These are phyloP conservation scores for Tryphoninae sp. DNA, from an alignment of 2,888 invertebrate species.

Conservation along the genomic window DNA sequence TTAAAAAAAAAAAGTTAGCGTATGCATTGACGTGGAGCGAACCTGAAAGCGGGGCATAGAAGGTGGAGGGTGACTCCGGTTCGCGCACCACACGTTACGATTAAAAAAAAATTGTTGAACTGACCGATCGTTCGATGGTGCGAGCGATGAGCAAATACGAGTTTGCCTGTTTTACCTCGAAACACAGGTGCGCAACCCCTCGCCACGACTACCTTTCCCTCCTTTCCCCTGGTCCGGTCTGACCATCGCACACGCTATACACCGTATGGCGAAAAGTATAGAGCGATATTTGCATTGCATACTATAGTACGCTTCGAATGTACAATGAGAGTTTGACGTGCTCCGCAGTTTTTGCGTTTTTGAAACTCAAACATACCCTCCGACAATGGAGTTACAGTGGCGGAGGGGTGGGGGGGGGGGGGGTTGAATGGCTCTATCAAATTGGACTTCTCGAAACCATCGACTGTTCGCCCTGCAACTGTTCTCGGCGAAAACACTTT, in stretches of 20 bases:
- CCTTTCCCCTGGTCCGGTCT: background rate
- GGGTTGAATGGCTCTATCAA: slow-evolving; percentile 14
- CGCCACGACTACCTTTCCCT: background rate
- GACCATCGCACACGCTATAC: slow-evolving; percentile 23
- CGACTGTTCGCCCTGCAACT: slow-evolving; percentile 1
- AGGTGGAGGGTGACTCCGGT: background rate
- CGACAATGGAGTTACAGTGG: background rate
- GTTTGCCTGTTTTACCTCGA: slow-evolving; percentile 26
- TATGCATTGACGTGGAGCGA: background rate
- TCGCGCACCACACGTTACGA: slow-evolving; percentile 9
- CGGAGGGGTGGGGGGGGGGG: background rate
- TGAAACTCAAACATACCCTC: slow-evolving; percentile 49
- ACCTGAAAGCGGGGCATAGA: slow-evolving; percentile 10
- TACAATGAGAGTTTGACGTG: slow-evolving; percentile 23
- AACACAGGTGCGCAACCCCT: slow-evolving; percentile 23
- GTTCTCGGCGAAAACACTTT: slow-evolving; percentile 23
- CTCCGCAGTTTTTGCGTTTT: slow-evolving; percentile 34
- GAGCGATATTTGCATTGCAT: slow-evolving; percentile 5
- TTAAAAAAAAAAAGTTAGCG: slow-evolving; percentile 17
- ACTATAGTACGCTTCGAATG: background rate
- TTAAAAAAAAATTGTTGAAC: slow-evolving; percentile 51
- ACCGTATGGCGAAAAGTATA: slow-evolving; percentile 1
- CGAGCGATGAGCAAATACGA: slow-evolving; percentile 41
- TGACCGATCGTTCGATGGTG: slow-evolving; percentile 43
- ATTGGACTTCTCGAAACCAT: slow-evolving; percentile 1